Evolutionary conservation across 2,888 invertebrate species (phyloP), one percentile per base, ranked within the genome.

Genomic region (Scaptomyza cyrtandrae): DNA sequence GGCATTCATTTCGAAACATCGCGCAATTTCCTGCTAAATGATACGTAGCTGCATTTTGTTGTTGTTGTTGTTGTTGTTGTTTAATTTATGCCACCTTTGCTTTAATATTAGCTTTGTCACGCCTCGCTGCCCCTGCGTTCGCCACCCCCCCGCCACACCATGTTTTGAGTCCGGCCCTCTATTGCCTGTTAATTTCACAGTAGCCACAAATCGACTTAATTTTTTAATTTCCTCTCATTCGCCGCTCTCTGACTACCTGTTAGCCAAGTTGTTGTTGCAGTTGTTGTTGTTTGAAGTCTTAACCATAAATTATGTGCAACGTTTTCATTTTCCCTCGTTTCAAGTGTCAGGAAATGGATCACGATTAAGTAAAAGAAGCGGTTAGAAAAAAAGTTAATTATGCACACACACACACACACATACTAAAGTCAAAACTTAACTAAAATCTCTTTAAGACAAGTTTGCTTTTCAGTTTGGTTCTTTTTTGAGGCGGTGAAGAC

Each of bases 81-180:
- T 80, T 83, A 88, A 85, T 88, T 88, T 84, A 85, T 88, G 84
- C 85, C 85, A 85, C 85, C 85, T 85, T 78, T 80, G 74, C 71
- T 69, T 78, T 80, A 86, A 78, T 85, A 84, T 88, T 88, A 79
- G 88, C 87, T 85, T 88, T 80, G 87, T 85, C 81, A 78, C 76
- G 85, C 71, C 79, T 77, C 71, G 87, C 72, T 75, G 74, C 57
- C 14, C 0, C n/a, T 9, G 13, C 35, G 7, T 39, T 37, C 43
- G 41, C 46, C 24, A 27, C 24, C 13, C 24, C 39, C 14, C 39
- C 24, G 27, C 27, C 31, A 33, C 33, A 14, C 5, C 27, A 39
- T 33, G 1, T 37, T 6, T n/a, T 37, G 37, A 13, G 37, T n/a
- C 44, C 56, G 11, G 54, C 48, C 59, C 61, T 63, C 57, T 46